Base-by-base conservation (phyloP, 1,140 invertebrate species). In the Leptinotarsa defecta region DNA sequence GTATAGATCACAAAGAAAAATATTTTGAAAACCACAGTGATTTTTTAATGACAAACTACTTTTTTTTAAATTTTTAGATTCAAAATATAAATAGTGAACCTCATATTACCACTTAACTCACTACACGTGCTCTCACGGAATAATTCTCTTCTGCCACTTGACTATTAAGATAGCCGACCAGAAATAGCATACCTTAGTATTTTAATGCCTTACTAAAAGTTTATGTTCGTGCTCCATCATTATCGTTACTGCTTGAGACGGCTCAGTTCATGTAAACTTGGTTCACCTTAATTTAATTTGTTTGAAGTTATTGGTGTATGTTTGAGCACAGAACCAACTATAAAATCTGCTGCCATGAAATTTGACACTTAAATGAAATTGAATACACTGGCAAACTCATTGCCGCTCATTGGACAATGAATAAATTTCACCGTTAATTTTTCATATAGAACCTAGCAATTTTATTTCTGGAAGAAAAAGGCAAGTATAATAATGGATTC, bases 181-280 rank as follows among this genome's bases (percentile, higher is more conserved):
- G 15, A 57, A 57, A 57, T 43, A 57, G 15, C 15, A 57, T 13
- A 57, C n/a, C 52, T 57, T 19, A 19, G 52, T 57, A 57, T 57
- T 57, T 57, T 57, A 57, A 19, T 57, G n/a, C 52, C 52, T 13
- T 57, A 57, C 52, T 57, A 57, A 57, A 57, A 57, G 1, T 57
- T 57, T 17, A 57, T 19, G 52, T 57, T 57, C 52, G 15, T 57
- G 15, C 13, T 57, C n/a, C 15, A 57, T 57, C n/a, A 57, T 57
- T 57, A 57, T 57, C 6, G n/a, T 57, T 57, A 57, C 52, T 57
- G 52, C 52, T 57, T 15, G 15, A 57, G 52, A 57, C 52, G 15
- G n/a, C 52, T 57, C 52, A 57, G 15, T 57, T 57, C 52, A 57
- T 57, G 52, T 57, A 57, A 57, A 57, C 52, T 57, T 57, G 52